Conservation (phyloP, 2,797 vertebrate species). For the Schizothorax lantsangensis region DNA sequence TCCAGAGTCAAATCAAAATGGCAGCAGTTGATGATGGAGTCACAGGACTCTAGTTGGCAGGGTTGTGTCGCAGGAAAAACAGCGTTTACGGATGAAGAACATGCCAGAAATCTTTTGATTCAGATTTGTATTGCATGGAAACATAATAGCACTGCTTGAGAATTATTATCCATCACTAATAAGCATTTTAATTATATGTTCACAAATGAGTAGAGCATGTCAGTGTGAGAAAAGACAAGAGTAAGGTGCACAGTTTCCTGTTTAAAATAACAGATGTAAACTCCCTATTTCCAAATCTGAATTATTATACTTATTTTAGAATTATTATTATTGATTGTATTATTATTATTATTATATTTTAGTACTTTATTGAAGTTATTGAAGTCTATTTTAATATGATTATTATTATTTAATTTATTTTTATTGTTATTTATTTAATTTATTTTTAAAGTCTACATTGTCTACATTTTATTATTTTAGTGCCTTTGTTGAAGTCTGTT, state of each 20-base stretch:
- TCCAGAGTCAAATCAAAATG: constrained; percentile 85
- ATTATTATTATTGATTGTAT: neutral
- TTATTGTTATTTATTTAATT: no score
- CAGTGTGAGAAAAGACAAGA: neutral
- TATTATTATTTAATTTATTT: neutral
- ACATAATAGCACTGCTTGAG: neutral
- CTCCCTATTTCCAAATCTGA: neutral
- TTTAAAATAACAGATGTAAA: neutral
- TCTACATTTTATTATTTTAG: no score
- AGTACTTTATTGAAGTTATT: neutral
- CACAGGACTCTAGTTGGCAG: constrained; percentile 58
- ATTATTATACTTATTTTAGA: neutral
- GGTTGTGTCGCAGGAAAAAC: constrained; percentile 7
- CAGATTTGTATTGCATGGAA: neutral
- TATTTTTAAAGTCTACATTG: no score
- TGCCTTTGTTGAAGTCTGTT: no score
- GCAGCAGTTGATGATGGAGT: constrained; percentile 85
- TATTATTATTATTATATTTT: neutral
- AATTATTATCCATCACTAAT: neutral
- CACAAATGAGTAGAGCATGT: neutral
- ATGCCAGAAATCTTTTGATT: neutral
- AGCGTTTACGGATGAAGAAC: neutral
- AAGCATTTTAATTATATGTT: neutral
- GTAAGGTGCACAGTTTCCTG: neutral
- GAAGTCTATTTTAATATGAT: neutral